Evolutionary conservation across 2,888 invertebrate species (phyloP).

Genomic region (Euplexia lucipara): DNA sequence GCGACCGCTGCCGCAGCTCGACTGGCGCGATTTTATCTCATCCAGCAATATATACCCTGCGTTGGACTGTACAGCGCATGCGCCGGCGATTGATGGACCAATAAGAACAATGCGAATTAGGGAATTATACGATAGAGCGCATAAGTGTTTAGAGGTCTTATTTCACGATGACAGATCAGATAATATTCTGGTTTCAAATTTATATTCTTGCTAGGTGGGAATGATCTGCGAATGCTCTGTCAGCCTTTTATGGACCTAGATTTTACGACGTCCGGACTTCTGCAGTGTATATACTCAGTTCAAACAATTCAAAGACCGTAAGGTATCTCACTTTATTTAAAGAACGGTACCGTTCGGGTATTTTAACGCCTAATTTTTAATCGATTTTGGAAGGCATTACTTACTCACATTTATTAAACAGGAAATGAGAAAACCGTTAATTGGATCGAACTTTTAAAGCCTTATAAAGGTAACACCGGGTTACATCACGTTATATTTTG

Average conservation of each 20-base stretch:
- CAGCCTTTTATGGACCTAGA: conserved; percentile 49
- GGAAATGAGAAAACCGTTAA: conserved; percentile 57
- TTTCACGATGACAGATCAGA: conserved; percentile 64
- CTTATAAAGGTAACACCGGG: conserved; percentile 51
- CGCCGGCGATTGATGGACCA: conserved; percentile 85
- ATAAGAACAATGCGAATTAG: conserved; percentile 84
- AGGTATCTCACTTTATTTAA: conserved; percentile 39
- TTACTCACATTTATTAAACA: conserved; percentile 41
- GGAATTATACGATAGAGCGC: conserved; percentile 67
- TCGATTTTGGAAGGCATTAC: conserved; percentile 40
- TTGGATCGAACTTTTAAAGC: conserved; percentile 57
- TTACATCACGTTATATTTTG: conserved; percentile 61
- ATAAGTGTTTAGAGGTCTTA: conserved; percentile 63
- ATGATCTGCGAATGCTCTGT: conserved; percentile 57
- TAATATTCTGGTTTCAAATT: conserved; percentile 60
- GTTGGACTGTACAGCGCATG: conserved; percentile 78
- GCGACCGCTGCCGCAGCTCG: conserved; percentile 79
- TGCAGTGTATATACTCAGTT: conserved; percentile 38
- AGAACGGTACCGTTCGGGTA: conserved; percentile 3
- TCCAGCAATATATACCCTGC: conserved; percentile 79
- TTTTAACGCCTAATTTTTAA: conserved; percentile 46
- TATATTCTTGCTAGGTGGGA: conserved; percentile 61
- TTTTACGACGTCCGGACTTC: conserved; percentile 51
- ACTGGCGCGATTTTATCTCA: conserved; percentile 85
- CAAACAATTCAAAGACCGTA: conserved; percentile 40